These are phyloP conservation scores for Sinella curviseta DNA, from an alignment of 1,140 invertebrate species.

Conservation along the genomic window DNA sequence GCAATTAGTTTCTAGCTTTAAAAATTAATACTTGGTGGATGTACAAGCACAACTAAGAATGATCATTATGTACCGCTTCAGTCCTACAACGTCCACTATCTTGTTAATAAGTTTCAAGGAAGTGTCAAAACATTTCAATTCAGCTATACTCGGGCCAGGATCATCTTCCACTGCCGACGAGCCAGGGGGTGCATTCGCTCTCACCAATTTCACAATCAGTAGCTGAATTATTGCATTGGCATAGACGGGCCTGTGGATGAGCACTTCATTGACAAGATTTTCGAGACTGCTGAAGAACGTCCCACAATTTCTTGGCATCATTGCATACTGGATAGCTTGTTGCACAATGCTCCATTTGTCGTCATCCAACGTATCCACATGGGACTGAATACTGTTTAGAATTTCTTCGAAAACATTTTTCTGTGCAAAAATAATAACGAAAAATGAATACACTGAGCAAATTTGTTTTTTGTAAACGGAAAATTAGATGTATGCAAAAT, in stretches of 20 bases:
- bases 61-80: not conserved
- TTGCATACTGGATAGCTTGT: not conserved
- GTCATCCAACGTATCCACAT: not conserved
- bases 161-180: not conserved
- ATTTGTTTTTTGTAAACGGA: not conserved
- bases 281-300: not conserved
- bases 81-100: not conserved
- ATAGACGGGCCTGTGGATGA: not conserved
- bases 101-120: not conserved
- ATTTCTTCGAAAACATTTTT: not conserved
- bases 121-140: not conserved
- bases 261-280: not conserved
- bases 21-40: not conserved
- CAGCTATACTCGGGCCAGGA: not conserved
- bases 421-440: not conserved
- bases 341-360: not conserved
- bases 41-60: not conserved
- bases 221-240: not conserved
- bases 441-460: not conserved
- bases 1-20: not conserved
- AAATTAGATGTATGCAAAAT: no score
- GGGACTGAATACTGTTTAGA: not conserved
- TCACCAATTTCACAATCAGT: not conserved
- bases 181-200: not conserved
- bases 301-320: not conserved